Evolutionary conservation across 2,797 vertebrate genomes (phyloP).

Genomic region (Podargus strigoides): DNA sequence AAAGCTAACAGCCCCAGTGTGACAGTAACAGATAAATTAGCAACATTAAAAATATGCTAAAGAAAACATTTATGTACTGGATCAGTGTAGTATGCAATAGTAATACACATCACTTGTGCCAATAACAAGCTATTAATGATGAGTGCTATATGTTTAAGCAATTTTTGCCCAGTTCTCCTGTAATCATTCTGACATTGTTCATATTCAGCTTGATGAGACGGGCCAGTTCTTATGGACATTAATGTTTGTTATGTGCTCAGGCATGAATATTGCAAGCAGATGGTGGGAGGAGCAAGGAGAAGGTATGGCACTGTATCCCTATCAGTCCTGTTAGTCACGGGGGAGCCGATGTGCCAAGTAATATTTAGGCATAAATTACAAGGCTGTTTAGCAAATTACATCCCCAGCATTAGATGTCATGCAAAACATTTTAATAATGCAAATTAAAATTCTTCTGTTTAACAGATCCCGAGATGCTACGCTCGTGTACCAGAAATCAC

Average conservation of each 20-base stretch:
- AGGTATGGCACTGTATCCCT: constrained; percentile 29
- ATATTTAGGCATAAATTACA: constrained; percentile 54
- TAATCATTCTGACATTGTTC: constrained; percentile 60
- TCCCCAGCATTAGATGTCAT: not conserved
- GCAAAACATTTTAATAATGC: not conserved
- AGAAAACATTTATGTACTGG: constrained; percentile 71
- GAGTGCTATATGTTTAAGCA: constrained; percentile 43
- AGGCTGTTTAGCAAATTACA: constrained; percentile 35
- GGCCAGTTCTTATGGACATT: constrained; percentile 30
- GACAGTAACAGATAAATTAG: constrained; percentile 78
- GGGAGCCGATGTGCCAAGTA: constrained; percentile 36
- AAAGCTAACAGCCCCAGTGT: constrained; percentile 71
- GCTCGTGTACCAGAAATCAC: not conserved
- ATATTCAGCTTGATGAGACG: constrained; percentile 65
- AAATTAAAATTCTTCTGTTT: not conserved
- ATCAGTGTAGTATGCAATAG: constrained; percentile 44
- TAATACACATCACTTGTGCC: constrained; percentile 47
- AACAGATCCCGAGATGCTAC: not conserved
- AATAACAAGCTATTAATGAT: constrained; percentile 65
- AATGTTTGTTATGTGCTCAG: constrained; percentile 40
- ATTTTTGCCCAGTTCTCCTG: constrained; percentile 31
- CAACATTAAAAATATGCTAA: constrained; percentile 75
- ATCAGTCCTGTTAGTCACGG: not conserved
- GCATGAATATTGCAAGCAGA: constrained; percentile 64
- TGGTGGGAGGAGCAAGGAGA: constrained; percentile 38